phyloP scores from a whole-genome alignment of 2,113 vertebrate genomes.

The Cacatua alba region DNA sequence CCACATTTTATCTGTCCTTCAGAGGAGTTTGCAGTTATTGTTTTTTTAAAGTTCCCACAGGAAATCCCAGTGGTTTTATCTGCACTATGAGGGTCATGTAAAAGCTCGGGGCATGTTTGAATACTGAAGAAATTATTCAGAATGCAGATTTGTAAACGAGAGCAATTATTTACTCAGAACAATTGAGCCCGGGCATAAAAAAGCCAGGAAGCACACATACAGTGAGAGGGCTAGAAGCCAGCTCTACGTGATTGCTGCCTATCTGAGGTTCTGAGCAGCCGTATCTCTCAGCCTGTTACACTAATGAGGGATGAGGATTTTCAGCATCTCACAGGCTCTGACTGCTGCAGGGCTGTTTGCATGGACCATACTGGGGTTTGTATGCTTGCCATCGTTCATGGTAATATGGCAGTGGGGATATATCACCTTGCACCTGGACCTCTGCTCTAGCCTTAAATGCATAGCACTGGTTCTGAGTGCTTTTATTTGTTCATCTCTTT shows the following conservation, averaged over 20 bases:
- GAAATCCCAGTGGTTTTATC: conserved; percentile 39
- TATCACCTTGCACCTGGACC: not conserved
- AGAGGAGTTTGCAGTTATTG: conserved; percentile 39
- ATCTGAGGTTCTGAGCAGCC: not conserved
- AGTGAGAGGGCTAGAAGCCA: conserved; percentile 13
- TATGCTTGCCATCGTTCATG: not conserved
- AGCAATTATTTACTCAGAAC: conserved; percentile 27
- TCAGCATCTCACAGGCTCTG: not conserved
- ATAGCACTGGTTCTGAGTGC: not conserved
- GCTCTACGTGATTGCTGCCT: not conserved
- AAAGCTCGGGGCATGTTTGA: conserved; percentile 32
- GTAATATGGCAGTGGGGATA: not conserved
- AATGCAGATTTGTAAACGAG: conserved; percentile 55
- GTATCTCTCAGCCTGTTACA: not conserved
- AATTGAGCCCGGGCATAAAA: conserved; percentile 28
- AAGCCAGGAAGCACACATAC: conserved; percentile 37
- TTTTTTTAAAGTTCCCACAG: conserved; percentile 68
- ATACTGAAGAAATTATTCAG: conserved; percentile 48
- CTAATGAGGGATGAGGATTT: not conserved
- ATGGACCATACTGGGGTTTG: not conserved
- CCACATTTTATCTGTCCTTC: conserved; percentile 50
- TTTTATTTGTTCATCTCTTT: not conserved
- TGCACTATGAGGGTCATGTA: conserved; percentile 22
- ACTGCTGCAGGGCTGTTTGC: not conserved
- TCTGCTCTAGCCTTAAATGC: not conserved